Conservation (phyloP, 2,888 invertebrate genomes). For the Bursaphelenchus okinawaensis region DNA sequence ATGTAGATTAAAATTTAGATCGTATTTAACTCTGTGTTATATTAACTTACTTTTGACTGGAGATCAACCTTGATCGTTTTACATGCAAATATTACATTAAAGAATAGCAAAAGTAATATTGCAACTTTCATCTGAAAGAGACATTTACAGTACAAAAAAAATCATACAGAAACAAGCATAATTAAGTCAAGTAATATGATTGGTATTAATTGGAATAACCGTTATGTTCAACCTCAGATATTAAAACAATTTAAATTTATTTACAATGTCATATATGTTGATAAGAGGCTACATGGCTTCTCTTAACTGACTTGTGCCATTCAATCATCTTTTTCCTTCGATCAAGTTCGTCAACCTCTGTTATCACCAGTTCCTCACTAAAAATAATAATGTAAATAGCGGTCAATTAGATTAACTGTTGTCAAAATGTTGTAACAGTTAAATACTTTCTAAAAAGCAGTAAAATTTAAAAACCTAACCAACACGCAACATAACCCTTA, state of each 20-base stretch:
- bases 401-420: too few relatives aligned
- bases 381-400: neutral
- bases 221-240: neutral
- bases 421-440: too few relatives aligned
- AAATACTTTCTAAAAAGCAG: too few relatives aligned
- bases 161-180: too few relatives aligned
- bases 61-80: constrained; percentile 8
- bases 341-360: constrained; percentile 14
- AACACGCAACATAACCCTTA: too few relatives aligned
- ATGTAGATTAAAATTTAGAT: neutral
- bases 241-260: neutral
- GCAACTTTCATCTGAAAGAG: neutral
- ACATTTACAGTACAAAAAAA: too few relatives aligned
- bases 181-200: neutral
- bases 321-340: constrained; percentile 22
- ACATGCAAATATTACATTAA: neutral
- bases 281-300: neutral
- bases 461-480: too few relatives aligned
- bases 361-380: neutral
- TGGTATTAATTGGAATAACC: neutral
- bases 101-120: neutral
- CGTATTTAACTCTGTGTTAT: neutral
- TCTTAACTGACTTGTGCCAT: constrained; percentile 6
- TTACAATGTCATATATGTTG: neutral
- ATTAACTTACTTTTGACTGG: constrained; percentile 7